These are phyloP conservation scores for Vollenhovia emeryi DNA, from an alignment of 1,140 invertebrate genomes.

Conservation along the genomic window DNA sequence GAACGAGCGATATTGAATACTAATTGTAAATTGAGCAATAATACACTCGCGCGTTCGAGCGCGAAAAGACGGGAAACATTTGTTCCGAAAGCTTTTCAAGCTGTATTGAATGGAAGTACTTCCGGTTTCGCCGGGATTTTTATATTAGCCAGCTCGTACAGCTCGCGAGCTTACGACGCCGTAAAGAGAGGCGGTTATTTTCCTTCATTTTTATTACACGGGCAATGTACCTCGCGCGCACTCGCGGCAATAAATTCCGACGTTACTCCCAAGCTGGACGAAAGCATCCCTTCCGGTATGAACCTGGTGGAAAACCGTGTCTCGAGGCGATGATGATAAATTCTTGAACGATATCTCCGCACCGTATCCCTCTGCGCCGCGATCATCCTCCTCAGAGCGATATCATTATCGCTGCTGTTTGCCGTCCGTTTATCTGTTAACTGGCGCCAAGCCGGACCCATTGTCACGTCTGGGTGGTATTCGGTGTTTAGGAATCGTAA, in stretches of 20 bases:
- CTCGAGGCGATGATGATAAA: background rate
- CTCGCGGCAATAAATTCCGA: conserved; percentile 26
- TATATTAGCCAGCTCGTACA: conserved; percentile 11
- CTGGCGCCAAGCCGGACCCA: background rate
- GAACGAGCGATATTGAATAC: background rate
- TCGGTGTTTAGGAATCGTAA: conserved; percentile 1
- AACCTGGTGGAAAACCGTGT: background rate
- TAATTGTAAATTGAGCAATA: background rate
- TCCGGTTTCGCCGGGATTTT: conserved; percentile 6
- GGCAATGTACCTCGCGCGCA: conserved; percentile 1
- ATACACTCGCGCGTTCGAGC: background rate
- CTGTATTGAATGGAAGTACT: background rate
- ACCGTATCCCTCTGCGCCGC: background rate
- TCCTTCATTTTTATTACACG: conserved; percentile 2
- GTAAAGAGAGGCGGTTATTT: conserved; percentile 1
- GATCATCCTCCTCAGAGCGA: background rate
- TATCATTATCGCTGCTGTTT: background rate
- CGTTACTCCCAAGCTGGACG: background rate
- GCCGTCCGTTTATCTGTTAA: conserved; percentile 20
- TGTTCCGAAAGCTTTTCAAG: background rate
- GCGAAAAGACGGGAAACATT: background rate
- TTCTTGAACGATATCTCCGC: background rate
- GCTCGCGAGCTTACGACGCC: background rate
- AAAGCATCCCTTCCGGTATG: background rate
- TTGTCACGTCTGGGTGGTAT: background rate